Evolutionary conservation across 2,113 vertebrate species (phyloP), one percentile per base, ranked within the genome.

Genomic region (Cranoglanis bouderius): DNA sequence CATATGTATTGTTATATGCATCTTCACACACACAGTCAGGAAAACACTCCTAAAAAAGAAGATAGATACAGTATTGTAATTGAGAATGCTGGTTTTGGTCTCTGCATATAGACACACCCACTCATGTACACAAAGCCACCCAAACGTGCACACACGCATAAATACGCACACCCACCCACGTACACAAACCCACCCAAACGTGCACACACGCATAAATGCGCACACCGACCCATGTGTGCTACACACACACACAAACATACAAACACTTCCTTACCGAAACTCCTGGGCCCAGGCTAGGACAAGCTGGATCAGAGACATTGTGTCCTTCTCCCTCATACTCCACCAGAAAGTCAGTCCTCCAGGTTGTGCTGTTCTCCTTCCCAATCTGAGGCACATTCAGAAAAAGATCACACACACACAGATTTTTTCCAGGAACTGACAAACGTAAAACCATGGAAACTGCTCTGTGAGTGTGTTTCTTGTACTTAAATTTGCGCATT

Each of bases 11-110:
- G 93, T 99, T 99, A 77, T 96, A 99, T 0, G 98, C 96, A 89
- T 99, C 98, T 92, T 99, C 98, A 89, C 98, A 99, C 51, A 99
- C 98, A n/a, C 98, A 99, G 93, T 99, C 98, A 38, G 98, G 98
- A 92, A 99, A 99, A 93, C 98, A 99, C 94, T 98, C 96, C 98
- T 99, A 90, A 0, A 81, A 49, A 12, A 88, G 14, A 65, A 6
- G 38, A 84, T 19, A 6, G 38, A 84, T 19, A 65, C 24, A 32
- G 46, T 35, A 14, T n/a, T 53, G 81, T 29, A n/a, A 29, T 8
- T n/a, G 12, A 78, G 4, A n/a, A 49, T 29, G 26, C 43, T 38
- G 9, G 19, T 38, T 57, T 82, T 57, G 32, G 18, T 12, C 4
- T 57, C 19, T 35, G 55, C 18, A 82, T 82, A 12, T 35, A 80